Base-by-base conservation (phyloP, 2,113 vertebrate genomes). In the Lontra canadensis region DNA sequence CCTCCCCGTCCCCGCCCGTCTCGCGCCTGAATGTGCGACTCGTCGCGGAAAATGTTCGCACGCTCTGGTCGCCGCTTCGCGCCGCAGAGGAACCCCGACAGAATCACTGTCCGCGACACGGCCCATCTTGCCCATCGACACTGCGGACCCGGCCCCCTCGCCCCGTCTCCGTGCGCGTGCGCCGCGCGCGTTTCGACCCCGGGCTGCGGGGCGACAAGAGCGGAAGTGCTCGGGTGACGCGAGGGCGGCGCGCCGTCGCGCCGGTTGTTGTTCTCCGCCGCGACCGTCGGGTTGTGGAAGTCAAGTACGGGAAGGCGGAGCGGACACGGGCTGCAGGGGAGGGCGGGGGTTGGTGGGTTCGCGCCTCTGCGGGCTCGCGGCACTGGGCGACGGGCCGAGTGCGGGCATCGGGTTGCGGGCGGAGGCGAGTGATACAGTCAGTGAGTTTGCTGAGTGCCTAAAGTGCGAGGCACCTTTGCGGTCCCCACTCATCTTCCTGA, bases 121-220 rank as follows among this genome's bases (percentile, higher is more conserved):
- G 42, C 14, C 73, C 42, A 18, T 47, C 26, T 47, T 17, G 73
- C 25, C 42, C 73, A 17, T 2, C 0, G 14, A 13, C 42, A 15
- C 25, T 26, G 4, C 25, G 14, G 25, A 3, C 73, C 14, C 25
- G 25, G 25, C 15, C 67, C 34, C 34, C 14, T 13, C 4, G n/a
- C n/a, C 25, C 52, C 52, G 52, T 52, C 52, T 52, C 52, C 7
- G 42, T 73, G 80, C 89, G 85, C 80, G 1, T 83, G 88, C 94
- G 63, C 83, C 0, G 1, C 3, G 21, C 0, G 1, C 3, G 21
- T 36, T 8, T 47, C 13, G 57, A 26, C 25, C 44, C 8, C 13
- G 1, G 3, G 31, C 92, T 52, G 44, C 15, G 1, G 6, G 61
- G 6, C 39, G 8, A 11, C 15, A 25, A 29, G 82, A 92, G 49